Evolutionary conservation across 2,888 invertebrate genomes (phyloP).

Genomic region (Cyaniris semiargus): DNA sequence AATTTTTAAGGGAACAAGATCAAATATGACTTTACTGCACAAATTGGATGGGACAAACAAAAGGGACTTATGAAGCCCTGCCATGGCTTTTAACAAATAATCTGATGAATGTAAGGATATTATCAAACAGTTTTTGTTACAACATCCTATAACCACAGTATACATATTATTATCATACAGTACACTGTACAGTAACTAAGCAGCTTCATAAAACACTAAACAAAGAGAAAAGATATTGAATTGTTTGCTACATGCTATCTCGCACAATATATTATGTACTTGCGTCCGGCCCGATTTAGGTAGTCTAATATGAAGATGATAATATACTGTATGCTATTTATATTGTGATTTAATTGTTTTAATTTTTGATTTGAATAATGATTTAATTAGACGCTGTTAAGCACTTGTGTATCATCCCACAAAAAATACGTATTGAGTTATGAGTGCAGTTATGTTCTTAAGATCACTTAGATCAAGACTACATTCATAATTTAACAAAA

Average conservation of each 20-base stretch:
- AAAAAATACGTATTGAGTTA: too few species aligned
- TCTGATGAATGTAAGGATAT: background rate
- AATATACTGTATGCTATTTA: background rate
- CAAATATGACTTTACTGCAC: constrained; percentile 35
- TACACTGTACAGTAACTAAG: background rate
- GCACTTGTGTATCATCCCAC: too few species aligned
- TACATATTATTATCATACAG: background rate
- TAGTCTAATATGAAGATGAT: background rate
- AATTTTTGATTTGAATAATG: too few species aligned
- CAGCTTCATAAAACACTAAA: too few species aligned
- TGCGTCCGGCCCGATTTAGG: background rate
- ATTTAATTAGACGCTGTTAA: too few species aligned
- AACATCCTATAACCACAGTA: background rate
- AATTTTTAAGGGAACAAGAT: constrained; percentile 50
- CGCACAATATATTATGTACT: too few species aligned
- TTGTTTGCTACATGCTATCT: too few species aligned
- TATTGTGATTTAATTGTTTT: background rate
- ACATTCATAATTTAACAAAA: too few species aligned
- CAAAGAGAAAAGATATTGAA: too few species aligned
- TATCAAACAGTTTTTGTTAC: background rate
- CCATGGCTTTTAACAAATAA: background rate
- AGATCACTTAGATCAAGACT: too few species aligned
- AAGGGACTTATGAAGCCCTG: background rate
- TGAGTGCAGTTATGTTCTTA: too few species aligned
- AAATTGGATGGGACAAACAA: background rate